These are phyloP conservation scores for Beris morrisii DNA, from an alignment of 2,888 invertebrate species.

Conservation along the genomic window DNA sequence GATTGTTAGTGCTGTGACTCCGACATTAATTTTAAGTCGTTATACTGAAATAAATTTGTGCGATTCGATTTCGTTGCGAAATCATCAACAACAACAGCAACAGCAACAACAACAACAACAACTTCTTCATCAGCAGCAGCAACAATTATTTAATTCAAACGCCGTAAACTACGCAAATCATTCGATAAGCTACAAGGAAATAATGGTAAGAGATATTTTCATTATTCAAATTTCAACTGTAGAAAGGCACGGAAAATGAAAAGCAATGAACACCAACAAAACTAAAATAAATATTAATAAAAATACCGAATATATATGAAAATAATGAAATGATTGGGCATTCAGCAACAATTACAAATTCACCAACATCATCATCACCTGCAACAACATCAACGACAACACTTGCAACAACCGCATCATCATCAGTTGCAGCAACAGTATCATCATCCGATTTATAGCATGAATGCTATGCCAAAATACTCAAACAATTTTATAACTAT, in stretches of 20 bases:
- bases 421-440: slow-evolving; percentile 45
- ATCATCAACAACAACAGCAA: slow-evolving; percentile 46
- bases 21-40: slow-evolving; percentile 45
- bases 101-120: slow-evolving; percentile 42
- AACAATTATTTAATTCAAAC: slow-evolving; percentile 26
- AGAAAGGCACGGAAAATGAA: slow-evolving; percentile 11
- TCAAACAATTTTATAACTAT: slow-evolving; percentile 33
- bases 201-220: slow-evolving; percentile 40
- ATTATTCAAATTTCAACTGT: slow-evolving; percentile 4
- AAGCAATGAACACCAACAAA: slow-evolving; percentile 8
- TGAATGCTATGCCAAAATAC: slow-evolving; percentile 32
- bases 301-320: not conserved
- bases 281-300: not conserved
- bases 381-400: slow-evolving; percentile 31
- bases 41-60: slow-evolving; percentile 47
- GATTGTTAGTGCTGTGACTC: slow-evolving; percentile 42
- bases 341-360: slow-evolving; percentile 8
- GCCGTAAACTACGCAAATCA: slow-evolving; percentile 28
- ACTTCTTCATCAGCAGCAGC: slow-evolving; percentile 37
- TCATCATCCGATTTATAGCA: slow-evolving; percentile 15
- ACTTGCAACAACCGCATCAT: slow-evolving; percentile 46
- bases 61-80: slow-evolving; percentile 43
- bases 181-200: slow-evolving; percentile 40
- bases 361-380: slow-evolving; percentile 24
- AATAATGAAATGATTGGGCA: not conserved